Conservation (phyloP, 2,888 invertebrate species). For the Nezara viridula region DNA sequence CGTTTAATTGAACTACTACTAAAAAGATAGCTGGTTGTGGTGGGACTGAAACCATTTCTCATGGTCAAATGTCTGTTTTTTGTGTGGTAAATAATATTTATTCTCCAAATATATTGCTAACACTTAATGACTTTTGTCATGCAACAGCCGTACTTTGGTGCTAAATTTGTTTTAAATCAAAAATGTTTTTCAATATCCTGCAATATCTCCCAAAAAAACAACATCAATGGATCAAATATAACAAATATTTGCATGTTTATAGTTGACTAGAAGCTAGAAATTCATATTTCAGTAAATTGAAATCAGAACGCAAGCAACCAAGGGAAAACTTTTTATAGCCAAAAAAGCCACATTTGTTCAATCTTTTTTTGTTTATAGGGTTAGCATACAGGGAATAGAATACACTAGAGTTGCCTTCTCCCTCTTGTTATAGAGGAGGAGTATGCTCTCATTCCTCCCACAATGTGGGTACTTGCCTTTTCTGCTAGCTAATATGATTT, state of each 20-base stretch:
- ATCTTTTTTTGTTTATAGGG: too few relatives aligned
- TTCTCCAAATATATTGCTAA: slow-evolving; percentile 24
- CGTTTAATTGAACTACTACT: slow-evolving; percentile 27
- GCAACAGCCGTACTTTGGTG: background rate
- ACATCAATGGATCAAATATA: background rate
- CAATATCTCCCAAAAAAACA: background rate
- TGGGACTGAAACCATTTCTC: slow-evolving; percentile 32
- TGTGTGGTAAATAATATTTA: slow-evolving; percentile 32
- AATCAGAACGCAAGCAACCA: background rate
- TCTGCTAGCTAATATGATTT: too few relatives aligned
- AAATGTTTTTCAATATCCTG: background rate
- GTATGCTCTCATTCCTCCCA: too few relatives aligned
- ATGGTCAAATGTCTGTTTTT: slow-evolving; percentile 18
- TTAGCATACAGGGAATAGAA: too few relatives aligned
- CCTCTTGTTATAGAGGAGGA: too few relatives aligned
- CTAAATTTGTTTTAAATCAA: background rate
- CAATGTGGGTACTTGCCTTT: too few relatives aligned
- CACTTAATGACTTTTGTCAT: slow-evolving; percentile 13
- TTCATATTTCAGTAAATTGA: background rate
- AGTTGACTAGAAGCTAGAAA: background rate
- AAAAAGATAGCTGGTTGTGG: slow-evolving; percentile 23
- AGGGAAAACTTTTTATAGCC: too few relatives aligned
- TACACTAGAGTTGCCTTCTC: too few relatives aligned
- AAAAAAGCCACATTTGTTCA: too few relatives aligned
- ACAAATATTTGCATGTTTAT: background rate